A percentile compares a stretch with the other conserved stretches of the same genome.
Evolutionary conservation across 2,797 vertebrate species (phyloP).

Genomic region (Pristis pectinata): DNA sequence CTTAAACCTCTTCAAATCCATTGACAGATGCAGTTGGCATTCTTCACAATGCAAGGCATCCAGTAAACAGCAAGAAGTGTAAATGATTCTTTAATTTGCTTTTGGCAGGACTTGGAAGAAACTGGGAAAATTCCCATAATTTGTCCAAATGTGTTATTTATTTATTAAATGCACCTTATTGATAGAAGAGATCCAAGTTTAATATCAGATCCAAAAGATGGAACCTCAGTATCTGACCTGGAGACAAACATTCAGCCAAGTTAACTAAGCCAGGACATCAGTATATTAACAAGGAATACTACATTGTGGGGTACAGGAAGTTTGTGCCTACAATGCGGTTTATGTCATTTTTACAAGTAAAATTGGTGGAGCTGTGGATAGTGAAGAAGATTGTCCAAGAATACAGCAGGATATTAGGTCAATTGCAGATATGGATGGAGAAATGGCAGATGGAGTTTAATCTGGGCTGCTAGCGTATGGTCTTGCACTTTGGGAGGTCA

Average conservation of each 20-base stretch:
- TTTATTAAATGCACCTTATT: not conserved
- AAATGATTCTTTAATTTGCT: not conserved
- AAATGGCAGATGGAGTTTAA: no score
- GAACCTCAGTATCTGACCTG: not conserved
- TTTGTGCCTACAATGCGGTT: no score
- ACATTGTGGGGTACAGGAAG: no score
- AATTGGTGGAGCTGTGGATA: no score
- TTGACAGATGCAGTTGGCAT: not conserved
- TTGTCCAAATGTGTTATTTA: not conserved
- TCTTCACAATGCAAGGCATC: not conserved
- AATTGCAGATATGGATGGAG: no score
- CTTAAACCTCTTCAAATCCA: not conserved
- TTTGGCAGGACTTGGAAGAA: not conserved
- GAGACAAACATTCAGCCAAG: not conserved
- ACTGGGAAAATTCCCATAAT: not conserved
- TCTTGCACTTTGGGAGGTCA: no score
- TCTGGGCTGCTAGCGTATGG: no score
- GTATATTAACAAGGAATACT: not conserved
- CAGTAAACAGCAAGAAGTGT: not conserved
- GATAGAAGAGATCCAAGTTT: not conserved
- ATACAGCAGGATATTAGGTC: no score
- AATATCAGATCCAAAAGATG: not conserved
- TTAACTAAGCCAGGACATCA: not conserved
- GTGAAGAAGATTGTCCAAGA: no score
- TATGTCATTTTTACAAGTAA: no score